Conservation (phyloP, 2,797 vertebrate genomes). For the Sardinella longiceps region DNA sequence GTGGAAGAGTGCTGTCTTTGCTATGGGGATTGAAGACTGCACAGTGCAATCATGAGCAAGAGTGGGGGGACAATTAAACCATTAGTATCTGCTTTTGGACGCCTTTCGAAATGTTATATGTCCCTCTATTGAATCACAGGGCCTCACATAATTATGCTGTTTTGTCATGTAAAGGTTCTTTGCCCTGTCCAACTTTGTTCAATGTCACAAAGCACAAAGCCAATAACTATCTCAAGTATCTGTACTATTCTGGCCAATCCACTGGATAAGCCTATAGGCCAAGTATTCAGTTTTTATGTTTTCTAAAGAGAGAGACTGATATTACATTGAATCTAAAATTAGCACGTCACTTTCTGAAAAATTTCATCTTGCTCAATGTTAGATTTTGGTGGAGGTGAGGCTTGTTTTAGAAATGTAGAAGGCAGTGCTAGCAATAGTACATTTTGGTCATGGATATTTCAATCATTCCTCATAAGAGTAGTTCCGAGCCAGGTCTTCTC, state of each 20-base stretch:
- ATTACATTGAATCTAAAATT: background rate
- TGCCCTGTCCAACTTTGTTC: conserved; percentile 54
- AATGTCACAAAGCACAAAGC: conserved; percentile 67
- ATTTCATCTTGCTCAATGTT: background rate
- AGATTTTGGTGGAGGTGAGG: background rate
- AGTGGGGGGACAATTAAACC: conserved; percentile 91
- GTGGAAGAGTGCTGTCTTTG: conserved; percentile 83
- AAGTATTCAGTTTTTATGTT: too few species aligned
- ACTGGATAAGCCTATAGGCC: background rate
- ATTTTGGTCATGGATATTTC: background rate
- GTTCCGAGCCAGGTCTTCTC: background rate
- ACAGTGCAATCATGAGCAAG: conserved; percentile 81
- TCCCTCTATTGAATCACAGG: conserved; percentile 81
- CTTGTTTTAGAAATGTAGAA: background rate
- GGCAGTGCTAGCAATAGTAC: background rate
- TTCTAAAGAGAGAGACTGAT: background rate
- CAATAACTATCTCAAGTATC: background rate
- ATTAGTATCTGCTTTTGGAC: conserved; percentile 93
- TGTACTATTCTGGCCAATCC: background rate
- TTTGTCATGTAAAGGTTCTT: conserved; percentile 77
- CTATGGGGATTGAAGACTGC: conserved; percentile 91
- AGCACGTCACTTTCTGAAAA: background rate
- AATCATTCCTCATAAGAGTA: background rate
- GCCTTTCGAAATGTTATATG: conserved; percentile 87
- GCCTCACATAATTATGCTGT: conserved; percentile 69